Evolutionary conservation across 1,140 invertebrate genomes (phyloP).

Genomic region (Coptotermes formosanus): DNA sequence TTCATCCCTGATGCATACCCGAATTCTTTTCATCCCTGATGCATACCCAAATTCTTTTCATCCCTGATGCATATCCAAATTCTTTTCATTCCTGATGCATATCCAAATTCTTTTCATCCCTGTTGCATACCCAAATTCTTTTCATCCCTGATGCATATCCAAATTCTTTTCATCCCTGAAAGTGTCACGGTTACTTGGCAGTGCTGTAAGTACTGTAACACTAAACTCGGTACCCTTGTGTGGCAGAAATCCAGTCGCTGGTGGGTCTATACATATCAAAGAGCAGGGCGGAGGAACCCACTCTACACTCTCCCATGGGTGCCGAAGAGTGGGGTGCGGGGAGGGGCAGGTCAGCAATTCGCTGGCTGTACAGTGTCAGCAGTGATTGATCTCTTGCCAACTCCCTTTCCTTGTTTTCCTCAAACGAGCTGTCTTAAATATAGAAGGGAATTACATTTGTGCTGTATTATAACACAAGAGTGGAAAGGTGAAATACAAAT

Average conservation of each 20-base stretch:
- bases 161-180: not conserved
- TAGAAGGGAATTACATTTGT: not conserved
- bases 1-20: no score
- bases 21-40: no score
- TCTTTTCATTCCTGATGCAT: no score
- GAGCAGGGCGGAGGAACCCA: not conserved
- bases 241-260: not conserved
- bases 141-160: no score
- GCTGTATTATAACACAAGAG: no score
- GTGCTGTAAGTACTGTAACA: not conserved
- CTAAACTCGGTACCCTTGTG: not conserved
- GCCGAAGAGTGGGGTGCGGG: not conserved
- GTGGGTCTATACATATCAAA: not conserved
- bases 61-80: no score
- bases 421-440: not conserved
- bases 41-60: no score
- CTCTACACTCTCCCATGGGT: not conserved
- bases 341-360: not conserved
- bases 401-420: constrained; percentile 11
- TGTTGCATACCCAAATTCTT: no score
- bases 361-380: not conserved
- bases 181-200: not conserved
- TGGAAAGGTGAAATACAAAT: no score
- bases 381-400: not conserved
- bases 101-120: no score